These are phyloP conservation scores for Drosophila barbarae DNA, from an alignment of 2,888 invertebrate species.

Conservation along the genomic window DNA sequence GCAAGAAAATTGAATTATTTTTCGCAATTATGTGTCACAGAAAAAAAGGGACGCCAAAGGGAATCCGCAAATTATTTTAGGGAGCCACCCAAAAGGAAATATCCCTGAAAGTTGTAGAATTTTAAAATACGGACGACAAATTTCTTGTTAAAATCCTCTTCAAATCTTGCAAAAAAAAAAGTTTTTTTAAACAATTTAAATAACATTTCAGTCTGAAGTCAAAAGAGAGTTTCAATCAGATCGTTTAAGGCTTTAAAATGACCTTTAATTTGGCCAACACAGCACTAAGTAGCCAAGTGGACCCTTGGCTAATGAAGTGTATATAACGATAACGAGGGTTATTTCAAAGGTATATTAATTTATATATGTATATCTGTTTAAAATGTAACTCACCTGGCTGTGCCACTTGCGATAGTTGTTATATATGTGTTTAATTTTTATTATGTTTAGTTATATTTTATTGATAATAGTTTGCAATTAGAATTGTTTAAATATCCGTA, in stretches of 20 bases:
- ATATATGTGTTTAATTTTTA: slow-evolving; percentile 29
- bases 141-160: too few species aligned
- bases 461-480: slow-evolving; percentile 42
- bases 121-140: neutral
- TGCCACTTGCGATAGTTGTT: slow-evolving; percentile 41
- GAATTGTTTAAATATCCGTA: slow-evolving; percentile 40
- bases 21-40: slow-evolving; percentile 43
- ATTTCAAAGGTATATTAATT: neutral
- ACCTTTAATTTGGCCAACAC: neutral
- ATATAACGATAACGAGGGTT: neutral
- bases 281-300: slow-evolving; percentile 3
- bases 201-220: neutral
- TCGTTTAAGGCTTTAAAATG: neutral
- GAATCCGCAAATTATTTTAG: slow-evolving; percentile 13
- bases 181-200: neutral
- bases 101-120: neutral
- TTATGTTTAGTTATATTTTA: slow-evolving; percentile 35
- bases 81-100: neutral
- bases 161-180: too few species aligned
- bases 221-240: neutral
- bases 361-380: neutral
- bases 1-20: slow-evolving; percentile 70
- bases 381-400: slow-evolving; percentile 10
- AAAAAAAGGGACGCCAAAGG: slow-evolving; percentile 11
- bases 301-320: neutral